phyloP scores from a whole-genome alignment of 2,113 vertebrate genomes.

The Podiceps cristatus region DNA sequence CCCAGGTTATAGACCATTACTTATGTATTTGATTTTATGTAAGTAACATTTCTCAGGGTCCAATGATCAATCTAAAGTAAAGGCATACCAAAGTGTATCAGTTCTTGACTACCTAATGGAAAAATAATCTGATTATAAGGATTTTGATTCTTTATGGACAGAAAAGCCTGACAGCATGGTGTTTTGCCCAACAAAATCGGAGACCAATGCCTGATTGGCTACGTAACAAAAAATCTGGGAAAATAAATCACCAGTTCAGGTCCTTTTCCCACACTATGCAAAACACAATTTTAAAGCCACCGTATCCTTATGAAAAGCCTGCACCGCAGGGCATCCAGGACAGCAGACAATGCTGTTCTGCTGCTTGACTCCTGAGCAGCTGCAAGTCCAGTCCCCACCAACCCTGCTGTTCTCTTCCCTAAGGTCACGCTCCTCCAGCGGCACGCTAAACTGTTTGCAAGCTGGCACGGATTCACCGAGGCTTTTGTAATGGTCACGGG shows the following conservation, averaged over 20 bases:
- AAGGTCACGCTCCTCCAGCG: not conserved
- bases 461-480: accelerated
- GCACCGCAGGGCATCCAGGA: not conserved
- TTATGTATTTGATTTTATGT: not conserved
- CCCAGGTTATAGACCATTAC: not conserved
- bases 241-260: accelerated
- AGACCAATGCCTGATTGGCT: not conserved
- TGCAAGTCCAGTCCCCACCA: not conserved
- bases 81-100: not conserved
- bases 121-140: not conserved
- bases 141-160: not conserved
- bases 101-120: not conserved
- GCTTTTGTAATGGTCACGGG: not conserved
- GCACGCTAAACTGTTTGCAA: too few species aligned
- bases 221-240: not conserved
- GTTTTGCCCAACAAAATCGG: accelerated
- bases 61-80: not conserved
- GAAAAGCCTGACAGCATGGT: not conserved
- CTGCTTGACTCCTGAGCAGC: not conserved
- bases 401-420: not conserved
- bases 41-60: not conserved
- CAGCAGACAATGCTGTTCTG: not conserved
- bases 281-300: not conserved
- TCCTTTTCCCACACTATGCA: not conserved
- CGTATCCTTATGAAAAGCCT: accelerated